Base-by-base conservation (phyloP, 2,797 vertebrate genomes). In the Dromococcyx pavoninus region DNA sequence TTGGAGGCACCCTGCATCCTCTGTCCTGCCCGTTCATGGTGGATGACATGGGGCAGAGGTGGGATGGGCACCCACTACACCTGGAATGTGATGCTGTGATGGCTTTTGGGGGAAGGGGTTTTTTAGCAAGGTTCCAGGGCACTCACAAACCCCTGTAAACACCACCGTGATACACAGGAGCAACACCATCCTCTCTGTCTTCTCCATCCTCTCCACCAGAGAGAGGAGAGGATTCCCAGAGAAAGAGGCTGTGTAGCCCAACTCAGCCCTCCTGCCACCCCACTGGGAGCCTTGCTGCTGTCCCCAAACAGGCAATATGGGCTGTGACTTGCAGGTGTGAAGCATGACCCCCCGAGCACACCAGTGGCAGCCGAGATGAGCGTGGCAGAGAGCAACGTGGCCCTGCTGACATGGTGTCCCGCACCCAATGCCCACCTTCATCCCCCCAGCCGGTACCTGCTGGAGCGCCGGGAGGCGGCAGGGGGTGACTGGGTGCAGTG, bases 401-500 rank as follows among this genome's bases (percentile, higher is more conserved):
- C 99, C 57, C 98, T 99, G 67, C 98, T 99, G 66, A 99, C 98
- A 11, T 99, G 99, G 99, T 98, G 98, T 92, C 98, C 99, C 0
- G 98, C 99, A 0, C 98, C 98, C 13, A 97, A 99, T 37, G 88
- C 97, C 23, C 97, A 98, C 82, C 96, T 98, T 95, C 98, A 98
- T 83, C 98, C 98, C 4, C 98, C 98, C 30, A 98, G 98, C 46
- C 98, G 97, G 91, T 99, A 99, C 81, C 98, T 99, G 73, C 98
- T 99, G 80, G 99, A 99, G 93, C 98, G 99, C 28, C 98, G 99
- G 91, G 99, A 99, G 89, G 98, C 13, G 5, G 85, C 22, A 92
- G 98, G 98, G 2, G 98, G 98, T 28, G 98, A 99, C 95, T 99
- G 99, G 99, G 97, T 99, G 33, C 99, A 99, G 96, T 99, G 99